Evolutionary conservation across 2,888 invertebrate species (phyloP), one percentile per base, ranked within the genome.

Genomic region (Yponomeuta cagnagella): DNA sequence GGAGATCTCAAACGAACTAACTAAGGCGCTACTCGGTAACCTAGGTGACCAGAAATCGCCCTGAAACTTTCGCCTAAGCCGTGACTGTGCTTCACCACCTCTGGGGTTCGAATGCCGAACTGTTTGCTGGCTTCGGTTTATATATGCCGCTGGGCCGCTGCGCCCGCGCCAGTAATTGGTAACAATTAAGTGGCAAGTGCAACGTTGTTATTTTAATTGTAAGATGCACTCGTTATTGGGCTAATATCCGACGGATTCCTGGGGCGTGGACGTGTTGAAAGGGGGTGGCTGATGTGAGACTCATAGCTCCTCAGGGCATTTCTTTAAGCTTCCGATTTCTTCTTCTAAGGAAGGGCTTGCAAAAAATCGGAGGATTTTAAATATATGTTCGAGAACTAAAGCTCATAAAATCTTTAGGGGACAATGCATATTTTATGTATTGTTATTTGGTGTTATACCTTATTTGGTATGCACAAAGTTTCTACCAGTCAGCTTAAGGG

Each of bases 1-100:
- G 79, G 91, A 91, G 91, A 92, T 92, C 91, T 90, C 90, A 92
- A 92, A 92, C 91, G 90, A 92, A 92, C 92, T 92, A 86, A 82
- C 88, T 75, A 83, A 85, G 85, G 88, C 92, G 92, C 92, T 92
- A 88, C 92, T 91, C 90, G 77, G 65, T 73, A 74, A 74, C 80
- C 92, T 91, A 90, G 77, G 65, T 73, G 73, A 74, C 80, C 91
- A 91, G 91, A 86, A 92, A 90, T 92, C 92, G 92, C 90, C 84
- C 86, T 86, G 90, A 85, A 87, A 92, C 80, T 92, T 91, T 88
- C 92, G 91, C 84, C 92, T 92, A 92, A 91, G 91, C 78, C 52
- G 76, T 73, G 72, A 83, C 85, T 86, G 87, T 82, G 82, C 82
- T 78, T 85, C 83, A 88, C 85, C 78, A 89, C 85, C 81, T 82